Evolutionary conservation across 1,140 invertebrate species (phyloP).

Genomic region (Drosophila takahashii): DNA sequence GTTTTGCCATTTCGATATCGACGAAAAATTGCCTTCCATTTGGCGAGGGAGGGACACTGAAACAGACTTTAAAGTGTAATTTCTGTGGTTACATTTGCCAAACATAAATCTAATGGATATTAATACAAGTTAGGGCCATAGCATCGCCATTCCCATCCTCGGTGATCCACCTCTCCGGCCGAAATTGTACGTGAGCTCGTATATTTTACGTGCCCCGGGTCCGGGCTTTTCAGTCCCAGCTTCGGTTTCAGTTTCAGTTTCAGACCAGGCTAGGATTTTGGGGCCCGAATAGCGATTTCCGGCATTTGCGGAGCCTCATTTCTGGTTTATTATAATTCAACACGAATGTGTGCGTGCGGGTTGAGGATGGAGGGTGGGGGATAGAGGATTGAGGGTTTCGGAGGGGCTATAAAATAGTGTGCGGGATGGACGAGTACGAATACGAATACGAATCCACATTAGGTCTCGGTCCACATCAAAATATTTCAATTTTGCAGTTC

Average conservation of each 20-base stretch:
- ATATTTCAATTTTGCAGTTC: constrained; percentile 80
- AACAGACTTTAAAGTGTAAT: constrained; percentile 76
- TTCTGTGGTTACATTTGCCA: constrained; percentile 81
- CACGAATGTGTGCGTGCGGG: constrained; percentile 59
- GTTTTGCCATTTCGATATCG: constrained; percentile 64
- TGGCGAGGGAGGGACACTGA: constrained; percentile 4
- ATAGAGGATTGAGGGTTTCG: neutral
- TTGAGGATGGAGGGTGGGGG: neutral
- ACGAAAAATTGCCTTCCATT: constrained; percentile 72
- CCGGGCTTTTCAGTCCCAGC: constrained; percentile 8
- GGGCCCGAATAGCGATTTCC: constrained; percentile 73
- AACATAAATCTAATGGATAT: constrained; percentile 83
- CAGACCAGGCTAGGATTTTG: constrained; percentile 20
- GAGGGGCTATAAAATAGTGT: constrained; percentile 16
- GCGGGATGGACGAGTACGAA: neutral
- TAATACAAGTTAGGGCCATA: constrained; percentile 70
- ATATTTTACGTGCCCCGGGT: constrained; percentile 69
- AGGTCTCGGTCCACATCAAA: constrained; percentile 70
- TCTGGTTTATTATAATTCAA: constrained; percentile 82
- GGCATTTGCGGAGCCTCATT: constrained; percentile 74
- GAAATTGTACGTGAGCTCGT: constrained; percentile 65
- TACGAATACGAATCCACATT: constrained; percentile 36
- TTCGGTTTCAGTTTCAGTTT: neutral
- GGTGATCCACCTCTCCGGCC: constrained; percentile 25
- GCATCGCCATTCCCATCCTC: neutral